These are phyloP conservation scores for Heliocidaris tuberculata DNA, from an alignment of 35 echinoderm and acorn worm species.

Conservation along the genomic window DNA sequence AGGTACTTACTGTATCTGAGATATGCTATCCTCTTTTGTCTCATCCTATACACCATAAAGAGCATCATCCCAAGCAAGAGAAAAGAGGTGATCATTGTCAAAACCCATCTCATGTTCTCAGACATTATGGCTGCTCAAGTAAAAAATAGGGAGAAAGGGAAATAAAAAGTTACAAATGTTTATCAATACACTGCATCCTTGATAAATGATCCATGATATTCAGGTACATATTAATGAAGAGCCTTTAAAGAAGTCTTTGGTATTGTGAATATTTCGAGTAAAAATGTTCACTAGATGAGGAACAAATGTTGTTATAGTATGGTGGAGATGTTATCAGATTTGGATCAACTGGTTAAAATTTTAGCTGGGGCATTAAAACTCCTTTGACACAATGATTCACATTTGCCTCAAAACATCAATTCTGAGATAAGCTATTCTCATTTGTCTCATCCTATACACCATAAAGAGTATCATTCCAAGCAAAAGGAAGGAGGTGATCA, in stretches of 20 bases:
- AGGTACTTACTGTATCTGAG: constrained; percentile 87
- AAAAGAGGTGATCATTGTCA: constrained; percentile 95
- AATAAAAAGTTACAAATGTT: neutral
- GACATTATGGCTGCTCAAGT: constrained; percentile 48
- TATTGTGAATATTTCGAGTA: too few species aligned
- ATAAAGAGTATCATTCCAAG: constrained; percentile 94
- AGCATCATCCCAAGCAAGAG: constrained; percentile 91
- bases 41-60: constrained; percentile 93
- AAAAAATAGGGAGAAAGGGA: neutral
- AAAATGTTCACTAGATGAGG: too few species aligned
- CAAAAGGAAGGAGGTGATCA: constrained; percentile 89
- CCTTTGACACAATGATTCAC: too few species aligned
- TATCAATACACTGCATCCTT: too few species aligned
- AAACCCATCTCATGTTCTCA: constrained; percentile 90
- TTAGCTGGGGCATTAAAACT: too few species aligned
- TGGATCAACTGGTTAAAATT: too few species aligned
- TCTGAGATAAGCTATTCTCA: constrained; percentile 90
- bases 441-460: constrained; percentile 93
- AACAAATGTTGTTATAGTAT: too few species aligned
- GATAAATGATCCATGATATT: too few species aligned
- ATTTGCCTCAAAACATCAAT: too few species aligned
- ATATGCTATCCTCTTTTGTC: constrained; percentile 93
- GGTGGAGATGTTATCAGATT: too few species aligned
- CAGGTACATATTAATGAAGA: too few species aligned
- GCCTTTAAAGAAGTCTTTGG: too few species aligned